Conservation (phyloP, 2,113 vertebrate genomes). For the Aythya baeri region DNA sequence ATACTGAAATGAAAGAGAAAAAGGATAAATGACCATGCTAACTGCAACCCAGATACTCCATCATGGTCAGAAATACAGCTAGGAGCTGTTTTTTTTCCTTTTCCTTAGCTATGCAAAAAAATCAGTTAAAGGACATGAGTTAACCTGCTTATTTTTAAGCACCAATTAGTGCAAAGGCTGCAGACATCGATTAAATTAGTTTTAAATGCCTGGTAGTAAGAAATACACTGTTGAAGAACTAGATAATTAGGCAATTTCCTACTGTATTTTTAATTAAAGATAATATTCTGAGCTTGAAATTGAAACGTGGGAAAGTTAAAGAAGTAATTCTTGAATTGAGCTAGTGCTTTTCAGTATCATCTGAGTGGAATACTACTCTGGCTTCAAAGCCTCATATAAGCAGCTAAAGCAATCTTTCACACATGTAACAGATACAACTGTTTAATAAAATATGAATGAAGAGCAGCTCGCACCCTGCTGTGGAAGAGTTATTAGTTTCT, state of each 20-base stretch:
- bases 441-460: slow-evolving; percentile 65
- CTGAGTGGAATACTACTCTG: not conserved
- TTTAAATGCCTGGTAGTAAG: slow-evolving; percentile 12
- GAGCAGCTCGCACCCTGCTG: slow-evolving; percentile 19
- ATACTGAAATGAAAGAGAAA: not conserved
- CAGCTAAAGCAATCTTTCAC: slow-evolving; percentile 35
- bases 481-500: slow-evolving; percentile 37
- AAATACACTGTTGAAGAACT: not conserved
- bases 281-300: slow-evolving; percentile 24
- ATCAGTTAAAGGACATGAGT: not conserved
- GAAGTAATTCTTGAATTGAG: slow-evolving; percentile 29
- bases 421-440: slow-evolving; percentile 52
- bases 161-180: not conserved
- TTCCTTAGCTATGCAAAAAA: not conserved
- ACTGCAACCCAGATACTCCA: not conserved
- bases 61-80: not conserved
- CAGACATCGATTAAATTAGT: slow-evolving; percentile 12
- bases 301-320: not conserved
- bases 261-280: slow-evolving; percentile 38
- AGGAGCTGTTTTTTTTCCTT: not conserved
- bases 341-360: not conserved
- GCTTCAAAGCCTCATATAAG: slow-evolving; percentile 14
- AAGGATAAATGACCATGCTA: not conserved
- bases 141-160: slow-evolving; percentile 25
- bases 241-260: not conserved